phyloP scores from a whole-genome alignment of 2,797 vertebrate genomes.

The Takifugu rubripes region DNA sequence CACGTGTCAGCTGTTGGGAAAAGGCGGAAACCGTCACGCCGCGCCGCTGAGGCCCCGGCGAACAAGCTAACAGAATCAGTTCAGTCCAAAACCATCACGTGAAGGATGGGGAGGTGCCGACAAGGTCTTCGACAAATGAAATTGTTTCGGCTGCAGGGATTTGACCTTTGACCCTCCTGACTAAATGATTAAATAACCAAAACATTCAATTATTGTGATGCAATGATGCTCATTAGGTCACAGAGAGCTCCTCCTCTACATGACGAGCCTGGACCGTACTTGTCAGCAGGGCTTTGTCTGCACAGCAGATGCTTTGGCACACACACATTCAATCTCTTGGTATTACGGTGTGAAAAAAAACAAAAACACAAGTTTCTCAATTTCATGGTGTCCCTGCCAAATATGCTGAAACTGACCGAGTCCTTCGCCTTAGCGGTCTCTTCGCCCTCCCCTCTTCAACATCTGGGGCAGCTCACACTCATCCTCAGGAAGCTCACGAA shows the following conservation, averaged over 20 bases:
- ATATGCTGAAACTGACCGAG: conserved; percentile 27
- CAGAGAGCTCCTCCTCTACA: too few relatives aligned
- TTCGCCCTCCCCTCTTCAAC: too few relatives aligned
- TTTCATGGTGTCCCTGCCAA: conserved; percentile 13
- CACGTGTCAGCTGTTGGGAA: neutral
- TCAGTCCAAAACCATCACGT: too few relatives aligned
- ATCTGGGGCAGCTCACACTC: conserved; percentile 35
- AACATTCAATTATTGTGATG: neutral
- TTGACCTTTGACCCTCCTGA: too few relatives aligned
- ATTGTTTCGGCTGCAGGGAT: too few relatives aligned
- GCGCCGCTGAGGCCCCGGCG: too few relatives aligned
- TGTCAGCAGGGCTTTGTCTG: conserved; percentile 20
- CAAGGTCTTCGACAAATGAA: too few relatives aligned
- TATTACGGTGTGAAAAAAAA: conserved; percentile 29
- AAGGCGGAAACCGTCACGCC: too few relatives aligned
- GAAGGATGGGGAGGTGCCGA: too few relatives aligned
- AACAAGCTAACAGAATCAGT: too few relatives aligned
- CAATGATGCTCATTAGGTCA: too few relatives aligned
- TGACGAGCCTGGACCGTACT: neutral
- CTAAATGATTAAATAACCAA: neutral
- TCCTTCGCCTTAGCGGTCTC: conserved; percentile 15
- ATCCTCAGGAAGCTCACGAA: conserved; percentile 40
- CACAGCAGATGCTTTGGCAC: conserved; percentile 34
- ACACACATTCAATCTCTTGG: conserved; percentile 21
- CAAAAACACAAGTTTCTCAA: conserved; percentile 27